These are phyloP conservation scores for Meda fulgida DNA, from an alignment of 2,797 vertebrate genomes.

Conservation along the genomic window DNA sequence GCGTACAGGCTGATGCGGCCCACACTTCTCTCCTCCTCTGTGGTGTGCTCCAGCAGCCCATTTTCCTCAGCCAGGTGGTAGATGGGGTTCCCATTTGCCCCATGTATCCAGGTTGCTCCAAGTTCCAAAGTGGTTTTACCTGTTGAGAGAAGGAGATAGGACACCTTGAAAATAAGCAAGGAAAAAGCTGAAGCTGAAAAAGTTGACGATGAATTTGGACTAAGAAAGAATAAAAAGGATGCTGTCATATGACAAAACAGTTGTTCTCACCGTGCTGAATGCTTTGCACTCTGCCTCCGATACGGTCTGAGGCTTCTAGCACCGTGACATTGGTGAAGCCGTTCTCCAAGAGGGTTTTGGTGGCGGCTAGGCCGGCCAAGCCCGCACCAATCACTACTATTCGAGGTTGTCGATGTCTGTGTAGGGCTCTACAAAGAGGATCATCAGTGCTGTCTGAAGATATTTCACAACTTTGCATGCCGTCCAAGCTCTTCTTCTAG, in stretches of 20 bases:
- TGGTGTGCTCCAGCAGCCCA: conserved; percentile 93
- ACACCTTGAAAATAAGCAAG: neutral
- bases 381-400: conserved; percentile 97
- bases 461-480: conserved; percentile 99
- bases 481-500: conserved; percentile 95
- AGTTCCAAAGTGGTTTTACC: conserved; percentile 95
- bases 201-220: neutral
- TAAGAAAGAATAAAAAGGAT: neutral
- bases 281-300: conserved; percentile 96
- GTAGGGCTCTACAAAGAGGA: conserved; percentile 94
- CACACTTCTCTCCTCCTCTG: conserved; percentile 90
- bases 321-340: conserved; percentile 97
- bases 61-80: conserved; percentile 99
- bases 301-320: conserved; percentile 93
- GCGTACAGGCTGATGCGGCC: conserved; percentile 97
- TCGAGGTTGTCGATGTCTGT: conserved; percentile 94
- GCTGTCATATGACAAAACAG: neutral
- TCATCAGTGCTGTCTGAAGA: conserved; percentile 99
- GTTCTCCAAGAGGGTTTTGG: conserved; percentile 90
- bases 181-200: neutral
- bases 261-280: conserved; percentile 87
- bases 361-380: conserved; percentile 93
- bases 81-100: conserved; percentile 95
- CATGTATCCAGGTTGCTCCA: conserved; percentile 99
- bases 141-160: conserved; percentile 59